These are phyloP conservation scores for Thunnus albacares DNA, from an alignment of 2,797 vertebrate genomes.

Conservation along the genomic window DNA sequence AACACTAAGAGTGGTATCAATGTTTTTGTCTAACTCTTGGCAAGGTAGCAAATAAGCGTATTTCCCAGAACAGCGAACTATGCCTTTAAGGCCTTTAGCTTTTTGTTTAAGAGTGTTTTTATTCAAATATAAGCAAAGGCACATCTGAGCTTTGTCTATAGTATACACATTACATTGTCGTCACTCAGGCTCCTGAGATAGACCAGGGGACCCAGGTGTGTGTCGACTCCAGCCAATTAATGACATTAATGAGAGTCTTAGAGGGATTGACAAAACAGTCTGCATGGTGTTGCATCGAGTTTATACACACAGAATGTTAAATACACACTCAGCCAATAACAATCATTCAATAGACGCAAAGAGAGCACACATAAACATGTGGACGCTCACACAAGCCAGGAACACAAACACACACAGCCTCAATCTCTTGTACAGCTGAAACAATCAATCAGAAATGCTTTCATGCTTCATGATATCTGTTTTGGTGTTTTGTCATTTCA, in stretches of 20 bases:
- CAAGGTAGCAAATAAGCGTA: background rate
- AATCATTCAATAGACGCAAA: slow-evolving; percentile 43
- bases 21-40: slow-evolving; percentile 1
- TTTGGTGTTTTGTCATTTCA: slow-evolving; percentile 76
- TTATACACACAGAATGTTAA: slow-evolving; percentile 43
- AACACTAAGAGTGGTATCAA: background rate
- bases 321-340: slow-evolving; percentile 49
- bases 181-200: slow-evolving; percentile 41
- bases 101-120: background rate
- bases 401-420: slow-evolving; percentile 33
- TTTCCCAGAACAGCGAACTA: background rate
- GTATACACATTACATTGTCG: slow-evolving; percentile 9
- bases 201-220: slow-evolving; percentile 72
- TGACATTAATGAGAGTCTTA: slow-evolving; percentile 67
- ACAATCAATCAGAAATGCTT: slow-evolving; percentile 71
- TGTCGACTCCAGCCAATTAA: slow-evolving; percentile 68
- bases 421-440: slow-evolving; percentile 56
- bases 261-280: slow-evolving; percentile 50
- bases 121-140: background rate
- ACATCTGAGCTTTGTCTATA: slow-evolving; percentile 25
- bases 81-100: background rate
- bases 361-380: slow-evolving; percentile 27
- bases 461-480: slow-evolving; percentile 72
- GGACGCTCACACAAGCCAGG: background rate
- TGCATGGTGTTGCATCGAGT: slow-evolving; percentile 40